Evolutionary conservation across 2,113 vertebrate genomes (phyloP).

Genomic region (Hemicordylus capensis): DNA sequence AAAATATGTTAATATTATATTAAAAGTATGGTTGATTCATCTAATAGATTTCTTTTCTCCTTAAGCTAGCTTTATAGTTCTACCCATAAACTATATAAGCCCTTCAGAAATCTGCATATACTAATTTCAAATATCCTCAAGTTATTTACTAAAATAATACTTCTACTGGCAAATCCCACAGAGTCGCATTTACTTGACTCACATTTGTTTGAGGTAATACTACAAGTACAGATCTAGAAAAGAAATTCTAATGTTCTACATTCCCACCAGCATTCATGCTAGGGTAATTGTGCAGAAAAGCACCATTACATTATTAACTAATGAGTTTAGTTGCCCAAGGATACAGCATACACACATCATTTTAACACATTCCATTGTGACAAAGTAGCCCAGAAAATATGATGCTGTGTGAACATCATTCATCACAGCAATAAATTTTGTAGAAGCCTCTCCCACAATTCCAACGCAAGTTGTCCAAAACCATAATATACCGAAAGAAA

Average conservation of each 20-base stretch:
- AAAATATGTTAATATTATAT: conserved; percentile 23
- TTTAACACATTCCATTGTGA: background rate
- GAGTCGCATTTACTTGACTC: too few species aligned
- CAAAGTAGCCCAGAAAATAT: background rate
- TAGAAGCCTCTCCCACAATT: background rate
- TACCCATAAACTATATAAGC: conserved; percentile 49
- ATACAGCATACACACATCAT: background rate
- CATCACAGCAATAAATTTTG: background rate
- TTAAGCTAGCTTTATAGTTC: conserved; percentile 16
- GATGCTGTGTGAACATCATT: background rate
- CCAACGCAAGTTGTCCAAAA: background rate
- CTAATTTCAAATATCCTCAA: conserved; percentile 56
- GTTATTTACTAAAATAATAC: conserved; percentile 45
- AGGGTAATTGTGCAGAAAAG: background rate
- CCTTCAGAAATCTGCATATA: conserved; percentile 30
- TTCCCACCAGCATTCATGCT: background rate
- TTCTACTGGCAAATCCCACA: conserved; percentile 31
- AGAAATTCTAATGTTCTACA: conserved; percentile 12
- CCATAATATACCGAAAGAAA: background rate
- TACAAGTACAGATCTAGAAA: background rate
- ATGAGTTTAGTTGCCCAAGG: background rate
- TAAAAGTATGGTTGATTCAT: conserved; percentile 29
- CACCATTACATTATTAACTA: background rate
- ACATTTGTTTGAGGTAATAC: conserved; percentile 32
- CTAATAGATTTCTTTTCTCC: conserved; percentile 35